These are phyloP conservation scores for Maniola jurtina DNA, from an alignment of 1,140 invertebrate genomes.

Conservation along the genomic window DNA sequence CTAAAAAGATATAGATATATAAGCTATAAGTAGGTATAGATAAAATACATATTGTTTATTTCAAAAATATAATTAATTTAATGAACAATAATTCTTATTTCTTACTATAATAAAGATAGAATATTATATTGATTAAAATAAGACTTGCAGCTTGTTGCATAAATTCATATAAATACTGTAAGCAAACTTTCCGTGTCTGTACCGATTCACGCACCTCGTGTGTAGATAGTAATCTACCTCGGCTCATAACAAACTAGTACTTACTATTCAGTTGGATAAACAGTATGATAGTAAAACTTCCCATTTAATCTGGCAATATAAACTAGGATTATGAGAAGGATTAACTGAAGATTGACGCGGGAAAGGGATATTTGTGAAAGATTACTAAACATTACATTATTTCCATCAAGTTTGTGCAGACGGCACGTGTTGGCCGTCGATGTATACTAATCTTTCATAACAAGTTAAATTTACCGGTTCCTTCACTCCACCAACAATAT, in stretches of 20 bases:
- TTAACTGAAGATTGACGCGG: slow-evolving; percentile 19
- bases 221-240: neutral
- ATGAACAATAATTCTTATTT: too few species aligned
- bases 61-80: too few species aligned
- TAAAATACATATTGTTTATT: too few species aligned
- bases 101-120: too few species aligned
- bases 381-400: slow-evolving; percentile 36
- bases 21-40: too few species aligned
- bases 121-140: too few species aligned
- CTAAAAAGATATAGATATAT: too few species aligned
- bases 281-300: neutral
- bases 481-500: slow-evolving; percentile 37
- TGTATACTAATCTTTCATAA: slow-evolving; percentile 60
- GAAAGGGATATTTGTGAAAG: slow-evolving; percentile 28
- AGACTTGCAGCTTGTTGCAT: too few species aligned
- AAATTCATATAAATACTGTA: too few species aligned
- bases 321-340: slow-evolving; percentile 12
- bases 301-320: neutral
- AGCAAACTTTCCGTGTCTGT: too few species aligned
- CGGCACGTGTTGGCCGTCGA: slow-evolving; percentile 60
- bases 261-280: neutral
- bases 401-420: slow-evolving; percentile 44
- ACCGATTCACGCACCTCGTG: too few species aligned
- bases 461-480: slow-evolving; percentile 52
- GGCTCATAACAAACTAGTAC: neutral